phyloP scores from a whole-genome alignment of 2,888 invertebrate genomes.

The Disparrhopalites patrizii region DNA sequence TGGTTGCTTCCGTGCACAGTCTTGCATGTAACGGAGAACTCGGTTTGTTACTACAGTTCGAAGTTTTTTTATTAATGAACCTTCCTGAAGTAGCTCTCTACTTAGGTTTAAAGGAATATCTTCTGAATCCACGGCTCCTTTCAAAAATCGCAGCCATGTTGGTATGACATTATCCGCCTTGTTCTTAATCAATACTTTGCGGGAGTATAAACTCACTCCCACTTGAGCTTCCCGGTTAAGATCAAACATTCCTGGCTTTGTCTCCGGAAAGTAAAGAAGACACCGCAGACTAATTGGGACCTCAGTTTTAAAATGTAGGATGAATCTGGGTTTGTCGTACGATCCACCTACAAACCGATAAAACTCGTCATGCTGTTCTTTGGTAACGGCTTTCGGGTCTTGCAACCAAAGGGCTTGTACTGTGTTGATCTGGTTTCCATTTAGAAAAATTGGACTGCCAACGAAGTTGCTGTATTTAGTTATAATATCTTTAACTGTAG shows the following conservation, averaged over 20 bases:
- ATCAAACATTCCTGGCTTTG: slow-evolving; percentile 85
- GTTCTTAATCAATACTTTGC: slow-evolving; percentile 88
- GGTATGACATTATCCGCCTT: slow-evolving; percentile 86
- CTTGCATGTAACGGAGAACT: slow-evolving; percentile 76
- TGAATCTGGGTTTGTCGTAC: slow-evolving; percentile 82
- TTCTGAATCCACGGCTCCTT: slow-evolving; percentile 96
- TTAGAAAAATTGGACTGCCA: slow-evolving; percentile 84
- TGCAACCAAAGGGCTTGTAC: slow-evolving; percentile 89
- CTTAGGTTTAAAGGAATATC: slow-evolving; percentile 97
- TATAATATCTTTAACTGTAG: slow-evolving; percentile 75
- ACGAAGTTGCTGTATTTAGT: slow-evolving; percentile 98
- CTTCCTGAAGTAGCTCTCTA: slow-evolving; percentile 91
- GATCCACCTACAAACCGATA: slow-evolving; percentile 82
- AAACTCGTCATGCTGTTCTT: slow-evolving; percentile 86
- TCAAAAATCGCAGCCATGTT: slow-evolving; percentile 91
- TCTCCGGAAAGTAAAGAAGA: slow-evolving; percentile 88
- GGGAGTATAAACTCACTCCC: slow-evolving; percentile 84
- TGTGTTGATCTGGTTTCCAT: slow-evolving; percentile 82
- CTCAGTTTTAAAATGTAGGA: slow-evolving; percentile 87
- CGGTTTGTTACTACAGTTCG: slow-evolving; percentile 77
- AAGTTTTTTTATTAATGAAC: slow-evolving; percentile 81
- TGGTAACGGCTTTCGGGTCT: slow-evolving; percentile 57
- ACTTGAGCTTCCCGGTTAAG: slow-evolving; percentile 78
- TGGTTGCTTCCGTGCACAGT: slow-evolving; percentile 77
- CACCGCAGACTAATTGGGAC: slow-evolving; percentile 87